Conservation (phyloP, 1,140 invertebrate species). For the Drosophila persimilis region DNA sequence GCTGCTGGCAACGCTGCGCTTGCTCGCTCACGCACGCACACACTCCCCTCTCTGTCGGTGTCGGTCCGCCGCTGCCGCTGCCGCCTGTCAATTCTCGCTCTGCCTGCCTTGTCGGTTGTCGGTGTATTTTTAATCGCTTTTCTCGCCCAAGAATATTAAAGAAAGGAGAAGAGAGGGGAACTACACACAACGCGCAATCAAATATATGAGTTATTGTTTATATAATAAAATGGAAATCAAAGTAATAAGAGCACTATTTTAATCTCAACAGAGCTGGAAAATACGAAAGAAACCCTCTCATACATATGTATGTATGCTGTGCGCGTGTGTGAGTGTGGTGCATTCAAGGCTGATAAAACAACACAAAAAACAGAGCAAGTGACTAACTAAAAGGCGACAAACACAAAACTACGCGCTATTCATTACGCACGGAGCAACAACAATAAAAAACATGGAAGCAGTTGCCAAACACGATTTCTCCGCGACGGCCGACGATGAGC, state of each 20-base stretch:
- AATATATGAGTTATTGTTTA: constrained; percentile 72
- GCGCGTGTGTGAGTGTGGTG: constrained; percentile 41
- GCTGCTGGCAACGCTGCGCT: constrained; percentile 38
- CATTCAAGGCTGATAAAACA: constrained; percentile 54
- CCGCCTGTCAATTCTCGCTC: constrained; percentile 61
- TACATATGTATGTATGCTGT: constrained; percentile 43
- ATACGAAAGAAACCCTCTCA: background rate
- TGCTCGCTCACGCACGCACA: constrained; percentile 29
- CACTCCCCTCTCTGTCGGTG: constrained; percentile 43
- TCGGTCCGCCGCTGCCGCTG: constrained; percentile 39
- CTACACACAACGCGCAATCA: constrained; percentile 36
- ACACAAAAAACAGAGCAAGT: constrained; percentile 45
- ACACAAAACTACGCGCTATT: constrained; percentile 24
- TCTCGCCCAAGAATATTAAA: constrained; percentile 50
- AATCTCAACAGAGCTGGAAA: constrained; percentile 14
- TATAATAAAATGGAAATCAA: constrained; percentile 51
- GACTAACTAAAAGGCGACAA: constrained; percentile 32
- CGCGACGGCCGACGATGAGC: constrained; percentile 98
- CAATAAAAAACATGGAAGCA: constrained; percentile 92
- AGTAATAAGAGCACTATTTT: constrained; percentile 36
- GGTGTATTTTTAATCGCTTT: constrained; percentile 78
- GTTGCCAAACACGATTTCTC: constrained; percentile 99
- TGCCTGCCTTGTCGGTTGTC: constrained; percentile 68
- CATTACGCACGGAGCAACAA: constrained; percentile 23
- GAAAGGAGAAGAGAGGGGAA: constrained; percentile 44